Conservation (phyloP, 2,888 invertebrate species). For the Netelia fuscicornis region DNA sequence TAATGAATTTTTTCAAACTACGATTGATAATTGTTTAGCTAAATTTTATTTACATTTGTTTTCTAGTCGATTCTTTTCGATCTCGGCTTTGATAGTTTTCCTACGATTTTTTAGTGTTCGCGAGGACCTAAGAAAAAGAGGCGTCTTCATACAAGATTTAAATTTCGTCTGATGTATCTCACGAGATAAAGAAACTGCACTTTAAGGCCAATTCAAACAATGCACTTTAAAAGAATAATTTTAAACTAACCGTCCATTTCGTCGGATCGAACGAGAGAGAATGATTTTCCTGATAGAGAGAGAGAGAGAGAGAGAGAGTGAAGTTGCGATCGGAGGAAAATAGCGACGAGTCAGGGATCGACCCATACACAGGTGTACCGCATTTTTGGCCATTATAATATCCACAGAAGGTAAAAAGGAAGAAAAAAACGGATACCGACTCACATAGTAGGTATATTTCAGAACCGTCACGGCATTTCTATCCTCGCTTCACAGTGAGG, state of each 20-base stretch:
- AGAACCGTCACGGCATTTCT: slow-evolving; percentile 2
- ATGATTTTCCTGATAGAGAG: slow-evolving; percentile 56
- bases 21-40: no score
- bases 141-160: no score
- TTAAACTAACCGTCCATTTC: slow-evolving; percentile 22
- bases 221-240: slow-evolving; percentile 1
- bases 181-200: neutral
- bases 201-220: slow-evolving; percentile 6
- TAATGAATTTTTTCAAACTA: no score
- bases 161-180: neutral
- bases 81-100: no score
- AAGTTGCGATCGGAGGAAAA: slow-evolving; percentile 55
- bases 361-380: slow-evolving; percentile 54
- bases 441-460: neutral
- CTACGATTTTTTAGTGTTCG: no score
- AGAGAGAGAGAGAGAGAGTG: slow-evolving; percentile 19
- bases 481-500: slow-evolving; percentile 39
- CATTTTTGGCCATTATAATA: slow-evolving; percentile 39
- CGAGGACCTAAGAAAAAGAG: no score
- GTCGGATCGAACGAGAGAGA: slow-evolving; percentile 19
- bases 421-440: neutral
- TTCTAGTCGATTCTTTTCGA: no score
- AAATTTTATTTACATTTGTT: no score
- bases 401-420: neutral
- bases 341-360: slow-evolving; percentile 32